Percentiles rank a stretch among this genome's conserved stretches.
Evolutionary conservation across 2,797 vertebrate genomes (phyloP).

Genomic region (Brotula barbata): DNA sequence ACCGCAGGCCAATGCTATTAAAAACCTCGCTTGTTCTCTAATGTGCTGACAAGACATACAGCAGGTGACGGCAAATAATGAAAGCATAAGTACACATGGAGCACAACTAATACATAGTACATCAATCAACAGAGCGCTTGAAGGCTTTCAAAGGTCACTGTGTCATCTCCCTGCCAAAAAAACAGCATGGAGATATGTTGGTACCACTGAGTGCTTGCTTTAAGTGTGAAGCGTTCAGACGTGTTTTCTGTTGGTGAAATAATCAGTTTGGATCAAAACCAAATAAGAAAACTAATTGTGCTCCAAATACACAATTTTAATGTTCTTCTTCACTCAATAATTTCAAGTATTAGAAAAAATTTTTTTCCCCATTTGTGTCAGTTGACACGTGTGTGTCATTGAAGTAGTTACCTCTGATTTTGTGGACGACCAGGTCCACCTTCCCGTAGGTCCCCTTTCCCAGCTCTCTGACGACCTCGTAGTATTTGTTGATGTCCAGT

Average conservation of each 20-base stretch:
- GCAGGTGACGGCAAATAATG: not conserved
- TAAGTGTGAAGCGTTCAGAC: conserved; percentile 33
- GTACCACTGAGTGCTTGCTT: too few relatives aligned
- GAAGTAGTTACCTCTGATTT: conserved; percentile 75
- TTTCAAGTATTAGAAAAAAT: too few relatives aligned
- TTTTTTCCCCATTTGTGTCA: not conserved
- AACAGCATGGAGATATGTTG: conserved; percentile 35
- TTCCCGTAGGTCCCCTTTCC: conserved; percentile 84
- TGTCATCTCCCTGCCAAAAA: conserved; percentile 9
- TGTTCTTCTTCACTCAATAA: too few relatives aligned
- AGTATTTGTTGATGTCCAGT: conserved; percentile 79
- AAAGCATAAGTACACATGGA: not conserved
- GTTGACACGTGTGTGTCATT: not conserved
- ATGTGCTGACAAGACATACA: not conserved
- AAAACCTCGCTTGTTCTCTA: not conserved
- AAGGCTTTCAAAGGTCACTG: conserved; percentile 30
- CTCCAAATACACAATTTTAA: not conserved
- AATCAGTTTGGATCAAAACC: conserved; percentile 4
- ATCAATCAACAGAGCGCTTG: not conserved
- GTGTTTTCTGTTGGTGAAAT: conserved; percentile 23
- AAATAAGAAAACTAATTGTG: not conserved
- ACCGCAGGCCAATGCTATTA: too few relatives aligned
- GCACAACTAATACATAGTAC: not conserved
- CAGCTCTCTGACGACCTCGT: conserved; percentile 80
- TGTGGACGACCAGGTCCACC: conserved; percentile 83